Evolutionary conservation across 2,888 invertebrate genomes (phyloP), one percentile per base, ranked within the genome.

Genomic region (Meta bourneti): DNA sequence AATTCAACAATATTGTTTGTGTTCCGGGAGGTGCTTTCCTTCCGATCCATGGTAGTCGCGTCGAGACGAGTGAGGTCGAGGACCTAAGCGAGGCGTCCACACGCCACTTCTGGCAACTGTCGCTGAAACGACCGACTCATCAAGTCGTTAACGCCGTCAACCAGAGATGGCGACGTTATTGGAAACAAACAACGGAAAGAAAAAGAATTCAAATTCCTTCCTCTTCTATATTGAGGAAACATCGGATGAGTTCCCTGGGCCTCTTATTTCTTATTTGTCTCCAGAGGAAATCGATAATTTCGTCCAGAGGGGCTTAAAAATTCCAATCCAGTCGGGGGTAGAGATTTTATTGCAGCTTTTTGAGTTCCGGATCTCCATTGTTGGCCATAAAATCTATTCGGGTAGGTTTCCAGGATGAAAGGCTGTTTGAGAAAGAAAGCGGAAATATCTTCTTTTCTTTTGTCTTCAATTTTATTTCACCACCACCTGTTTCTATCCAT

Each of bases 121-220:
- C 82, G 77, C 49, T 82, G 82, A 89, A 89, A 89, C 80, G 74
- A 71, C 86, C 86, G 13, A 81, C 86, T 91, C 90, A 91, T 91
- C 90, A 86, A 91, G 75, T 91, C 90, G 90, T 91, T 86, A 91
- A 79, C 77, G 81, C 86, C 85, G 86, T 86, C 90, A 91, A 86
- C 81, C 82, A 70, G 81, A 80, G 83, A 71, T 70, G 49, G 78
- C 70, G 77, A 77, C 78, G 70, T 75, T 51, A 48, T 54, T 52
- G 61, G 78, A 87, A 79, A 34, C 89, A 89, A 83, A 89, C 54
- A 80, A 82, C 34, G 20, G 69, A 51, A 75, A 34, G 9, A 75
- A 75, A 49, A 78, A 78, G 7, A 49, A 71, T 19, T 9, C 49
- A 48, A 70, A 34, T n/a, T 75, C 82, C 51, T 71, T 54, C 75